Evolutionary conservation across 2,888 invertebrate species (phyloP).

Genomic region (Escarpia spicata): DNA sequence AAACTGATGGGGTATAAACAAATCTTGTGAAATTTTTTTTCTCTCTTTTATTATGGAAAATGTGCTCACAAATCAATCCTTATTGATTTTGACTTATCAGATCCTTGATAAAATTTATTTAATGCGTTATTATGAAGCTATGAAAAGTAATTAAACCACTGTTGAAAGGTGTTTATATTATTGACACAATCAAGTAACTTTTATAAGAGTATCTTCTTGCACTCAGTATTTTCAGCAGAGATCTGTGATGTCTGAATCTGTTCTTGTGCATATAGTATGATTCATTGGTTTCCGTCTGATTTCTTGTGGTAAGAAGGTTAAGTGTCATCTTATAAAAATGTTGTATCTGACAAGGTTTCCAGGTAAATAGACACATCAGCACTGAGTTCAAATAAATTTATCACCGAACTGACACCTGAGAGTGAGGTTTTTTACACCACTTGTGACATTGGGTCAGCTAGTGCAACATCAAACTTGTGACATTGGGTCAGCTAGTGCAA

Average conservation of each 20-base stretch:
- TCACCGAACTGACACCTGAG: background rate
- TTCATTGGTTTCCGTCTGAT: slow-evolving; percentile 10
- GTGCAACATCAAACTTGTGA: background rate
- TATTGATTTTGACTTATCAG: too few relatives aligned
- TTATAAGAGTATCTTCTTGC: background rate
- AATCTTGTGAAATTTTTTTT: too few relatives aligned
- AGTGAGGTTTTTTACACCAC: background rate
- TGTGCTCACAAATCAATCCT: too few relatives aligned
- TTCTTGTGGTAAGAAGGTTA: background rate
- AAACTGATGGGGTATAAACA: too few relatives aligned
- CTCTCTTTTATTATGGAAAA: too few relatives aligned
- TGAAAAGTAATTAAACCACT: background rate
- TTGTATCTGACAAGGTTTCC: background rate
- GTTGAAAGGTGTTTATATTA: background rate
- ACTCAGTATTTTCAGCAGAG: background rate
- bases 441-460: background rate
- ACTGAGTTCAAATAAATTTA: background rate
- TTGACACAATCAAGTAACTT: background rate
- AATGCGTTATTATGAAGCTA: background rate
- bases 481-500: too few relatives aligned
- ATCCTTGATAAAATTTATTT: too few relatives aligned
- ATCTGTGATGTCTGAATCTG: background rate
- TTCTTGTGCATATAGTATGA: background rate
- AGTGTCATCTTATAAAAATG: slow-evolving; percentile 8
- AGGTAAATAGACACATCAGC: background rate